Evolutionary conservation across 2,888 invertebrate species (phyloP).

Genomic region (Mesorhabditis spiculigera): DNA sequence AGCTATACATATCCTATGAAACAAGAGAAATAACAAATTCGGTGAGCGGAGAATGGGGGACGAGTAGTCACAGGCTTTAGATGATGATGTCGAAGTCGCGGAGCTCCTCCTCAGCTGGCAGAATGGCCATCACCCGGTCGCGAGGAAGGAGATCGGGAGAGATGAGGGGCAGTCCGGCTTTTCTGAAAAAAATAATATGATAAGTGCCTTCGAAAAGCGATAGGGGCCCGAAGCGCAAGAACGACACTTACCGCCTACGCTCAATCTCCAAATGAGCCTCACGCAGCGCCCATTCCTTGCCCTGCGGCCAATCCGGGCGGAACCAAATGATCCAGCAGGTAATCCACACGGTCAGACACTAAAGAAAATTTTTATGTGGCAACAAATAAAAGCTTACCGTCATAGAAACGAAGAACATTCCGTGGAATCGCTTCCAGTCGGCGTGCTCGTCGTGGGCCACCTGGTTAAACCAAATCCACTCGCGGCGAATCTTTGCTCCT

Average conservation of each 20-base stretch:
- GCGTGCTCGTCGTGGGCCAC: slow-evolving; percentile 54
- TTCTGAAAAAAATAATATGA: slow-evolving; percentile 35
- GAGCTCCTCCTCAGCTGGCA: slow-evolving; percentile 86
- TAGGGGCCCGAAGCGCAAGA: background rate
- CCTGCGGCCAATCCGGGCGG: slow-evolving; percentile 61
- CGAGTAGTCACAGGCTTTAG: slow-evolving; percentile 62
- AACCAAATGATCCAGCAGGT: slow-evolving; percentile 47
- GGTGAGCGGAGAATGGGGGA: slow-evolving; percentile 9
- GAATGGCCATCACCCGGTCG: slow-evolving; percentile 62
- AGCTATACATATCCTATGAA: no score
- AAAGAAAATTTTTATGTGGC: background rate
- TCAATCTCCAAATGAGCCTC: slow-evolving; percentile 85
- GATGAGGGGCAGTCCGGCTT: slow-evolving; percentile 75
- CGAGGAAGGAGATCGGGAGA: slow-evolving; percentile 77
- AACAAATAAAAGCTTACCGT: background rate
- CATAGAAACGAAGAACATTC: slow-evolving; percentile 13
- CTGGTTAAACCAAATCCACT: slow-evolving; percentile 57
- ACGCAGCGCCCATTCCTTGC: slow-evolving; percentile 77
- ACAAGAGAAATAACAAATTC: background rate
- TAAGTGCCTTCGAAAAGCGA: background rate
- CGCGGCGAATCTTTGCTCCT: slow-evolving; percentile 52
- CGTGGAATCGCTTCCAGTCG: slow-evolving; percentile 54
- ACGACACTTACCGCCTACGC: slow-evolving; percentile 72
- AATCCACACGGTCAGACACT: slow-evolving; percentile 41
- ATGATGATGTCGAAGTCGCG: slow-evolving; percentile 80